Conservation (phyloP, 2,888 invertebrate genomes). For the Hololepta plana region DNA sequence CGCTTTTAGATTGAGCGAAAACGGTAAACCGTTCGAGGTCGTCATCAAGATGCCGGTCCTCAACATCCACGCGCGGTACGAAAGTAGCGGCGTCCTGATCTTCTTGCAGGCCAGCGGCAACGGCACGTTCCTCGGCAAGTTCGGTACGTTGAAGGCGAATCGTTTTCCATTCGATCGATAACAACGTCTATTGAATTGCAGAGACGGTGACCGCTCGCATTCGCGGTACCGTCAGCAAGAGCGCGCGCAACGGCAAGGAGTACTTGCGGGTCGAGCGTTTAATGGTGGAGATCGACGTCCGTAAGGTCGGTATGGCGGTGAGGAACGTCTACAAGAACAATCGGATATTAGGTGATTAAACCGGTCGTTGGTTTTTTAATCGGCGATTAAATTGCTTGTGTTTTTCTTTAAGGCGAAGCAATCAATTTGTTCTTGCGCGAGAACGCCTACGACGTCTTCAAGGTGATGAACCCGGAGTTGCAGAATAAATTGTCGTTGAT, state of each 20-base stretch:
- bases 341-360: slow-evolving; percentile 40
- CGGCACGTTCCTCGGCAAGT: slow-evolving; percentile 45
- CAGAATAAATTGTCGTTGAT: slow-evolving; percentile 42
- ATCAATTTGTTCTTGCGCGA: slow-evolving; percentile 52
- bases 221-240: slow-evolving; percentile 36
- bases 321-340: slow-evolving; percentile 50
- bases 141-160: slow-evolving; percentile 26
- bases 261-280: slow-evolving; percentile 44
- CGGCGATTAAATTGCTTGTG: slow-evolving; percentile 1
- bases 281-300: slow-evolving; percentile 39
- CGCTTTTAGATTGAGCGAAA: slow-evolving; percentile 31
- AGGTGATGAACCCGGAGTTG: slow-evolving; percentile 49
- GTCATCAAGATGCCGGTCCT: slow-evolving; percentile 43
- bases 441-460: slow-evolving; percentile 48
- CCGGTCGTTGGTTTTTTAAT: slow-evolving; percentile 1
- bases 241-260: slow-evolving; percentile 24
- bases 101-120: slow-evolving; percentile 54
- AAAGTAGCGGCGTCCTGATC: slow-evolving; percentile 47
- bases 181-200: slow-evolving; percentile 15
- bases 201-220: slow-evolving; percentile 40
- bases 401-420: slow-evolving; percentile 38
- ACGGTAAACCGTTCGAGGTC: slow-evolving; percentile 46
- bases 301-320: slow-evolving; percentile 43
- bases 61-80: slow-evolving; percentile 44
- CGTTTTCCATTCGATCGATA: not conserved